phyloP scores from a whole-genome alignment of 1,140 invertebrate species.

The Hypsibius dujardini region DNA sequence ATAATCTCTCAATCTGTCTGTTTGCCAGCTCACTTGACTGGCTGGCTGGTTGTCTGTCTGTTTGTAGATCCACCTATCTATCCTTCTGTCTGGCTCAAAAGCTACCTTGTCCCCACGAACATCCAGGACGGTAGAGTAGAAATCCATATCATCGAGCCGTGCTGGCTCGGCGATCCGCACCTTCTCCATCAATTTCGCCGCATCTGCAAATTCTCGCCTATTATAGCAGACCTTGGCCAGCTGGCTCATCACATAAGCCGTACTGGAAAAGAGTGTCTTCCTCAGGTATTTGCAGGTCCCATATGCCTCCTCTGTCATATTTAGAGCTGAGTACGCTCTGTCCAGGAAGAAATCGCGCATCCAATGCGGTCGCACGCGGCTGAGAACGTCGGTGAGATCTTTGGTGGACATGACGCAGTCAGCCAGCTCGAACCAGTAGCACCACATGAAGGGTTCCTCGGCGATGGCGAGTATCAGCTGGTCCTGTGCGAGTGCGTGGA shows the following conservation, averaged over 20 bases:
- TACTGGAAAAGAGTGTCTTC: neutral
- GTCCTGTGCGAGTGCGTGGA: neutral
- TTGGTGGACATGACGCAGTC: neutral
- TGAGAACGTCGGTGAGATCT: neutral
- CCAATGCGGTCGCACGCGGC: neutral
- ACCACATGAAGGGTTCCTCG: neutral
- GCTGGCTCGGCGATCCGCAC: neutral
- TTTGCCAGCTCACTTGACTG: too few species aligned
- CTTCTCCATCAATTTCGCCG: constrained; percentile 6
- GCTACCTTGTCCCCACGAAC: constrained; percentile 14
- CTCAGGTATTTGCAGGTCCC: neutral
- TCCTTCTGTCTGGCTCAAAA: too few species aligned
- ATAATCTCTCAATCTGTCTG: too few species aligned
- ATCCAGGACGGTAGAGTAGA: constrained; percentile 10
- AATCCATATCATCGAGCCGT: constrained; percentile 15
- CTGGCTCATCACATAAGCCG: neutral
- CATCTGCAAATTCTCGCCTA: neutral
- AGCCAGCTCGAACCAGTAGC: constrained; percentile 15
- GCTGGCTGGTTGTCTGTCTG: too few species aligned
- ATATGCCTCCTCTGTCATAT: constrained; percentile 11
- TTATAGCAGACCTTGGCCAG: neutral
- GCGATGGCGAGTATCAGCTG: neutral
- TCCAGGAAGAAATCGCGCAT: constrained; percentile 12
- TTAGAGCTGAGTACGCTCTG: neutral
- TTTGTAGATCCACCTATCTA: too few species aligned